Evolutionary conservation across 1,140 invertebrate genomes (phyloP).

Genomic region (Lordiphosa stackelbergi): DNA sequence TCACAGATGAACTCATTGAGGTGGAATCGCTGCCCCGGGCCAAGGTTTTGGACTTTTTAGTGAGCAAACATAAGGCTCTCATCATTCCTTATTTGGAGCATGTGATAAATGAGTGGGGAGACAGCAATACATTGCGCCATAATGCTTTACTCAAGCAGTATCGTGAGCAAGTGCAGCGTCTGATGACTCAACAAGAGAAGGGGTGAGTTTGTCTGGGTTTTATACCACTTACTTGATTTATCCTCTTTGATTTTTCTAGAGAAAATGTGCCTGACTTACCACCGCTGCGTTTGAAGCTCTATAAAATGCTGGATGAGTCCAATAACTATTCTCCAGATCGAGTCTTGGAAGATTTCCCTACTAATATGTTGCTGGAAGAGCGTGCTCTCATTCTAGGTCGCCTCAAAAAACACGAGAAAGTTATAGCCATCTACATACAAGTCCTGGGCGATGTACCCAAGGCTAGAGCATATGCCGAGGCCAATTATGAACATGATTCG

Average conservation of each 20-base stretch:
- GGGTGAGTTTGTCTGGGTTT: conserved; percentile 15
- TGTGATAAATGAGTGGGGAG: conserved; percentile 92
- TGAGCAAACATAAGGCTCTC: conserved; percentile 87
- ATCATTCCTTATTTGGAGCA: conserved; percentile 97
- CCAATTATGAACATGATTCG: conserved; percentile 81
- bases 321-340: conserved; percentile 90
- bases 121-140: conserved; percentile 91
- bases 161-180: conserved; percentile 80
- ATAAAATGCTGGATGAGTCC: conserved; percentile 91
- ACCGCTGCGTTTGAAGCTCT: conserved; percentile 81
- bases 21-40: conserved; percentile 92
- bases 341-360: conserved; percentile 92
- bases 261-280: conserved; percentile 29
- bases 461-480: conserved; percentile 91
- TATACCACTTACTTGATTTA: neutral
- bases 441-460: conserved; percentile 87
- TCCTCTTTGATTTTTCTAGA: conserved; percentile 3
- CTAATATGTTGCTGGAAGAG: conserved; percentile 93
- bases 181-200: conserved; percentile 29
- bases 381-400: conserved; percentile 93
- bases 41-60: conserved; percentile 92
- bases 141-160: conserved; percentile 93
- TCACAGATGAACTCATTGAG: conserved; percentile 93
- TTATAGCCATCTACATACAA: conserved; percentile 92
- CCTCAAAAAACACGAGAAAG: conserved; percentile 94